Evolutionary conservation across 2,888 invertebrate species (phyloP).

Genomic region (Hydroisotoma schaefferi): DNA sequence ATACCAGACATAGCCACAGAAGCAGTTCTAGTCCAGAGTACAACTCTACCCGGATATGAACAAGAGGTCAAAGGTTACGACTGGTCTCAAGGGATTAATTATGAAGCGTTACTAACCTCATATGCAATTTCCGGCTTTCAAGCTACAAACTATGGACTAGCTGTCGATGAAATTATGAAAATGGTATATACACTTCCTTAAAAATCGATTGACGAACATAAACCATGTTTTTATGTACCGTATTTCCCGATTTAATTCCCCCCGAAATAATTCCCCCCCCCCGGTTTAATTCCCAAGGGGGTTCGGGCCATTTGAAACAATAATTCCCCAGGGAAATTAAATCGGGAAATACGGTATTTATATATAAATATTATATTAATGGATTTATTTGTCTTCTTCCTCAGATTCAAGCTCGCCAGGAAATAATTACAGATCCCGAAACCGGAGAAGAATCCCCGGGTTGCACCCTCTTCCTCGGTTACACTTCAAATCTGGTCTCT

Average conservation of each 20-base stretch:
- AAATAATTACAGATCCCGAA: slow-evolving; percentile 26
- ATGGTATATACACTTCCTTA: no score
- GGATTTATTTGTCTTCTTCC: slow-evolving; percentile 30
- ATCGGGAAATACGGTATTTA: no score
- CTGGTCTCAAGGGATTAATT: slow-evolving; percentile 71
- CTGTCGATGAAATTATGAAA: slow-evolving; percentile 84
- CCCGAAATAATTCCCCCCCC: no score
- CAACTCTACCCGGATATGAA: slow-evolving; percentile 32
- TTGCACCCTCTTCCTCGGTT: slow-evolving; percentile 95
- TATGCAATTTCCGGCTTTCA: slow-evolving; percentile 90
- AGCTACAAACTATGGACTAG: slow-evolving; percentile 89
- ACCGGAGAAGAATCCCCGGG: slow-evolving; percentile 23
- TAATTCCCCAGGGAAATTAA: no score
- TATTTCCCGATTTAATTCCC: no score
- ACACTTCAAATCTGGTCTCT: slow-evolving; percentile 95
- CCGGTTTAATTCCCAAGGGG: no score
- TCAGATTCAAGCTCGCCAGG: slow-evolving; percentile 53
- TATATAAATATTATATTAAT: not conserved
- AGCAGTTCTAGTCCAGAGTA: slow-evolving; percentile 39
- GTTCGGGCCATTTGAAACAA: no score
- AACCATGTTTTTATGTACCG: no score
- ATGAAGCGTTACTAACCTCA: slow-evolving; percentile 63
- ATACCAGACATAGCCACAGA: slow-evolving; percentile 32
- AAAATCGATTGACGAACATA: no score
- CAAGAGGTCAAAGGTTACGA: slow-evolving; percentile 69